Evolutionary conservation across 1,140 invertebrate species (phyloP).

Genomic region (Nasonia longicornis): DNA sequence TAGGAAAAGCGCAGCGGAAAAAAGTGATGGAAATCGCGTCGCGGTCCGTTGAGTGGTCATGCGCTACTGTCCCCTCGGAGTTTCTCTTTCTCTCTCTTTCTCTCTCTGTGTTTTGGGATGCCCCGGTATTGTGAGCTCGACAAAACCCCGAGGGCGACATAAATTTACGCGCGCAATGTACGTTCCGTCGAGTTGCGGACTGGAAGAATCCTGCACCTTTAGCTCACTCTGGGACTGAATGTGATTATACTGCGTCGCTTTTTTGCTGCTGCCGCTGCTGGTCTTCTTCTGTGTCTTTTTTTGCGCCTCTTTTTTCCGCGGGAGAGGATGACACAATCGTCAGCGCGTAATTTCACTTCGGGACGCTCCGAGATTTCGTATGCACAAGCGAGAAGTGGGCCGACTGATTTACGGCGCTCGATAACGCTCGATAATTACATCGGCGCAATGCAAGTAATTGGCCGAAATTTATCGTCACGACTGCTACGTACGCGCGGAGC

Average conservation of each 20-base stretch:
- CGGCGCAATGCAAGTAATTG: conserved; percentile 17
- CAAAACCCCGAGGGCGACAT: conserved; percentile 8
- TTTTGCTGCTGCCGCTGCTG: not conserved
- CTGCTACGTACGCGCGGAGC: not conserved
- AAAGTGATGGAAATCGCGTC: conserved; percentile 4
- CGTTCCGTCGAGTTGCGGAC: conserved; percentile 3
- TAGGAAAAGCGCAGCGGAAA: conserved; percentile 10
- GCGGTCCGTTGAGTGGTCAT: not conserved
- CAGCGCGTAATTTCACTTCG: not conserved
- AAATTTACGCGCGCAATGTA: conserved; percentile 25
- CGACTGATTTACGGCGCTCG: conserved; percentile 24
- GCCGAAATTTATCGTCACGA: conserved; percentile 6
- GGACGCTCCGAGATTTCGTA: not conserved
- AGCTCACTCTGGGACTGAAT: not conserved
- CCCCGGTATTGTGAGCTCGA: not conserved
- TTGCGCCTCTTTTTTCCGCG: not conserved
- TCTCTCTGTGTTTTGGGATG: too few relatives aligned
- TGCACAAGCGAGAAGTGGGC: not conserved
- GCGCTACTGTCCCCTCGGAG: not conserved
- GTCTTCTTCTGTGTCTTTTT: not conserved
- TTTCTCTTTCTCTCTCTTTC: not conserved
- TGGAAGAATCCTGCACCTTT: not conserved
- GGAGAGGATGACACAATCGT: not conserved
- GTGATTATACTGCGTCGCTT: not conserved
- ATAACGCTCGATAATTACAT: conserved; percentile 37